These are phyloP conservation scores for Artibeus lituratus DNA, from an alignment of 2,797 vertebrate genomes.

Conservation along the genomic window DNA sequence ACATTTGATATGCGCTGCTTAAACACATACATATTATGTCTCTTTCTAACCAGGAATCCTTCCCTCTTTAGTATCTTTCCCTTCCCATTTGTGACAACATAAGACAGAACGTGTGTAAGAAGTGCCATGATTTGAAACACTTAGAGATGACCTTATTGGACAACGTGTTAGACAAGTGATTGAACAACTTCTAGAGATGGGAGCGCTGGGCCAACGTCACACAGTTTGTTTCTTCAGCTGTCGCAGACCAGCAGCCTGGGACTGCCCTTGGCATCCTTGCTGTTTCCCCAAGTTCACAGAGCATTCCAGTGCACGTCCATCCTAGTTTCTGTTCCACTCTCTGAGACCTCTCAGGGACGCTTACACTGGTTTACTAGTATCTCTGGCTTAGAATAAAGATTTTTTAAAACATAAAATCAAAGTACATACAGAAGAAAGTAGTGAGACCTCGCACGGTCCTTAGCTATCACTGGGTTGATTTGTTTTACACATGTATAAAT, in stretches of 20 bases:
- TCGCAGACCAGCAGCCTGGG: not conserved
- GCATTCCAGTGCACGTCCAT: not conserved
- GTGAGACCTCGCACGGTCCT: not conserved
- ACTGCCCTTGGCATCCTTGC: accelerated
- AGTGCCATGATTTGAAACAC: not conserved
- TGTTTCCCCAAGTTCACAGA: not conserved
- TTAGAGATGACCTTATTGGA: not conserved
- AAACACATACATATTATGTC: not conserved
- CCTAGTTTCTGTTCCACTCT: not conserved
- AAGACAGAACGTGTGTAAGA: not conserved
- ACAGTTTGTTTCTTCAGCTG: not conserved
- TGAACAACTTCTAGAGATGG: not conserved
- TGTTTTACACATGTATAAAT: not conserved
- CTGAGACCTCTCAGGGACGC: not conserved
- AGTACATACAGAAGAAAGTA: not conserved
- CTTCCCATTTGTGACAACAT: not conserved
- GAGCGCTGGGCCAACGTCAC: not conserved
- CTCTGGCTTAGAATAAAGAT: not conserved
- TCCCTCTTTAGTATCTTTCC: not conserved
- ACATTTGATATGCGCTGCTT: not conserved
- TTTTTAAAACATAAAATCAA: not conserved
- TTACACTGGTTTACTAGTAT: not conserved
- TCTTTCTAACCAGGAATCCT: not conserved
- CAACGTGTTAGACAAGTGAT: not conserved
- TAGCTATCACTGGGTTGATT: not conserved